phyloP scores from a whole-genome alignment of 2,888 invertebrate species.

The Lordiphosa fenestrarum region DNA sequence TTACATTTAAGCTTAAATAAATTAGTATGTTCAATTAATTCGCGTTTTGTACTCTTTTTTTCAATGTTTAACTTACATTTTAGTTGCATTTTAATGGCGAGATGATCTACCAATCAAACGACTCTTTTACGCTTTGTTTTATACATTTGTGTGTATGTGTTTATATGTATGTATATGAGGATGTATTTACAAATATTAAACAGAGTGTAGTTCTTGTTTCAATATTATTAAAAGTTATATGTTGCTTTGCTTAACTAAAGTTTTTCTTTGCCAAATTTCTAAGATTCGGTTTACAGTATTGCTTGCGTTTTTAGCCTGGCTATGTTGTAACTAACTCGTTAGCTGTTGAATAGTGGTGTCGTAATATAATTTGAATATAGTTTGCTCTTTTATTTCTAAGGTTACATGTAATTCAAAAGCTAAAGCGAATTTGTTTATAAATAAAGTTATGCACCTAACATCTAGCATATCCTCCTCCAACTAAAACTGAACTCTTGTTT shows the following conservation, averaged over 20 bases:
- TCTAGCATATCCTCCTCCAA: conserved; percentile 5
- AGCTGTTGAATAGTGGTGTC: conserved; percentile 30
- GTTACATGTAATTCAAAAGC: conserved; percentile 23
- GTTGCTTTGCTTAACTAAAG: conserved; percentile 13
- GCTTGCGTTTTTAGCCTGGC: conserved; percentile 57
- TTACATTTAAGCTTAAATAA: conserved; percentile 33
- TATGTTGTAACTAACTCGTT: conserved; percentile 24
- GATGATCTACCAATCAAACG: conserved; percentile 4
- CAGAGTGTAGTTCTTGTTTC: conserved; percentile 8
- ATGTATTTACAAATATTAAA: conserved; percentile 8
- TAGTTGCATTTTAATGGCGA: conserved; percentile 13
- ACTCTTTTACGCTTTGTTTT: conserved; percentile 2
- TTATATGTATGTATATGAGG: neutral
- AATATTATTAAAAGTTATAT: conserved; percentile 8
- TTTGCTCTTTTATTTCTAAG: conserved; percentile 20
- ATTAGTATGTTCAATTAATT: conserved; percentile 53
- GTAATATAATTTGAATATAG: conserved; percentile 19
- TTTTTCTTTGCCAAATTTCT: conserved; percentile 15
- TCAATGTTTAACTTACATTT: conserved; percentile 52
- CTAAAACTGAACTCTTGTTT: conserved; percentile 13
- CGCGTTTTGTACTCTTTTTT: conserved; percentile 66
- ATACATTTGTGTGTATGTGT: conserved; percentile 8
- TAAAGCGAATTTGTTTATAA: conserved; percentile 19
- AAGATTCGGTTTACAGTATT: conserved; percentile 46
- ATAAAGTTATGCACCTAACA: conserved; percentile 7